Conservation (phyloP, 2,888 invertebrate genomes). For the Drosophila limbata region DNA sequence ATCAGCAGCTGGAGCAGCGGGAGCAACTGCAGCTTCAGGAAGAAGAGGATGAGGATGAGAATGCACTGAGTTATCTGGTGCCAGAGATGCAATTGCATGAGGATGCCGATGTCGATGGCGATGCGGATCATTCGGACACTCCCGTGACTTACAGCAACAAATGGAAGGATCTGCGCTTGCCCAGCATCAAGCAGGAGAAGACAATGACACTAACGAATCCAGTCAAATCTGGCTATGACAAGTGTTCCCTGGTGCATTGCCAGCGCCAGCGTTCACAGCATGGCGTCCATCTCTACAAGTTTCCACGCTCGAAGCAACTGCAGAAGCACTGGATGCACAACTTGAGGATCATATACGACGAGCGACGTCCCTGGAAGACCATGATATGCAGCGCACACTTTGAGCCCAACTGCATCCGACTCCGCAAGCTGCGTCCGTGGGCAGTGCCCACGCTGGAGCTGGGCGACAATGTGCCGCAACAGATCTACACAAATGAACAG, state of each 20-base stretch:
- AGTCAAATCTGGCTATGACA: slow-evolving; percentile 73
- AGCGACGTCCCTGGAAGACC: slow-evolving; percentile 71
- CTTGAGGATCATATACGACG: slow-evolving; percentile 66
- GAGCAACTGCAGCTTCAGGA: slow-evolving; percentile 16
- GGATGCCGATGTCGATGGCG: slow-evolving; percentile 8
- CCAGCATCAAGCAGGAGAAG: slow-evolving; percentile 46
- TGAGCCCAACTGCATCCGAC: slow-evolving; percentile 60
- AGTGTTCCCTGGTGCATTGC: slow-evolving; percentile 69
- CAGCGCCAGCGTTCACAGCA: slow-evolving; percentile 69
- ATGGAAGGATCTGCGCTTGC: slow-evolving; percentile 36
- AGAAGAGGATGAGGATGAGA: slow-evolving; percentile 31
- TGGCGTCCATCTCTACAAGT: slow-evolving; percentile 73
- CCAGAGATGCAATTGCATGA: slow-evolving; percentile 57
- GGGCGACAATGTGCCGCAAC: slow-evolving; percentile 68
- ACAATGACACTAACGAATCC: slow-evolving; percentile 36
- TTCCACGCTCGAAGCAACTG: slow-evolving; percentile 59
- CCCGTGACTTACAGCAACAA: slow-evolving; percentile 4
- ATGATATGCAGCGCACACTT: slow-evolving; percentile 74
- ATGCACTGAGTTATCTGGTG: slow-evolving; percentile 34
- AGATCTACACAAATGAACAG: slow-evolving; percentile 62
- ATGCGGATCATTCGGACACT: slow-evolving; percentile 16
- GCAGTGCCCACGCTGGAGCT: slow-evolving; percentile 79
- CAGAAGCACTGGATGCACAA: slow-evolving; percentile 73
- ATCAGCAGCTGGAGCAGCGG: slow-evolving; percentile 4
- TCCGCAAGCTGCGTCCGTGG: slow-evolving; percentile 76